Percentiles rank a stretch among this genome's conserved stretches.
These are phyloP conservation scores for Leptopilina clavipes DNA, from an alignment of 1,140 invertebrate species.

Conservation along the genomic window DNA sequence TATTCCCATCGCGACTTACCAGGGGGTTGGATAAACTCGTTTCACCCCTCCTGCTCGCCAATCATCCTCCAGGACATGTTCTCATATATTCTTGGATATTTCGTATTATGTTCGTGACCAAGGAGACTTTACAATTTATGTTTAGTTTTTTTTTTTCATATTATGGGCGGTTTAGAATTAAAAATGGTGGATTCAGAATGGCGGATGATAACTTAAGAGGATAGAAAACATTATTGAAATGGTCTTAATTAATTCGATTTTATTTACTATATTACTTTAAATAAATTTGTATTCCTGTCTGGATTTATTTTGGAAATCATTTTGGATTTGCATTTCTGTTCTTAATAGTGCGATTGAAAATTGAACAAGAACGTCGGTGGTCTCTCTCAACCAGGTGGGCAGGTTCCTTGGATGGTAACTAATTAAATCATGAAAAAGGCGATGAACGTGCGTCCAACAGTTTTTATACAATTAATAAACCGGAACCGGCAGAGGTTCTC, in stretches of 20 bases:
- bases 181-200: too few relatives aligned
- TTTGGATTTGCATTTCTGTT: too few relatives aligned
- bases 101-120: not conserved
- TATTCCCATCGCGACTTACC: constrained; percentile 71
- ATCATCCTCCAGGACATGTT: constrained; percentile 52
- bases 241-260: too few relatives aligned
- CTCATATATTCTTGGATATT: constrained; percentile 21
- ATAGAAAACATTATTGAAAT: too few relatives aligned
- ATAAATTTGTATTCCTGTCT: too few relatives aligned
- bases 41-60: constrained; percentile 55
- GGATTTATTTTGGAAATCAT: too few relatives aligned
- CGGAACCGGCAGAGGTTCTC: constrained; percentile 23
- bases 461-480: constrained; percentile 41
- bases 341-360: not conserved
- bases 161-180: too few relatives aligned
- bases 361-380: constrained; percentile 16
- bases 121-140: constrained; percentile 9
- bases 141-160: not conserved
- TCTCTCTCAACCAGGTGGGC: constrained; percentile 12
- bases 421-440: constrained; percentile 36
- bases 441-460: constrained; percentile 37
- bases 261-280: too few relatives aligned
- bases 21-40: constrained; percentile 58
- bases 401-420: constrained; percentile 35
- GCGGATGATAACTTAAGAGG: too few relatives aligned